Evolutionary conservation across 2,888 invertebrate genomes (phyloP).

Genomic region (Dexiosoma caninum): DNA sequence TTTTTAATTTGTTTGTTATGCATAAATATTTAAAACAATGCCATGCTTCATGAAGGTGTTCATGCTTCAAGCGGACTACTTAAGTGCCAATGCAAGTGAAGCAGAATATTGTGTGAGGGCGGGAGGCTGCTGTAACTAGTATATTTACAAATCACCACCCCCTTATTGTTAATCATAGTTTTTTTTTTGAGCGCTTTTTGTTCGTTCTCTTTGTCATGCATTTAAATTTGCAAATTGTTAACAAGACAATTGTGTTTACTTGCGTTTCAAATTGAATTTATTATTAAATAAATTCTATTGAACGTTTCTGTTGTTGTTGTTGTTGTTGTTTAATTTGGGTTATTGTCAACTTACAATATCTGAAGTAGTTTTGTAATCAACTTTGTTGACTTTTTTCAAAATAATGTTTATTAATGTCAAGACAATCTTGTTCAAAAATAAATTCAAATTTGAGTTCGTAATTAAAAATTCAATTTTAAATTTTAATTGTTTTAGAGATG

Average conservation of each 20-base stretch:
- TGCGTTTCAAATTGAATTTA: conserved; percentile 30
- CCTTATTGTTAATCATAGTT: no score
- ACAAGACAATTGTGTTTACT: conserved; percentile 13
- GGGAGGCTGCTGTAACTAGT: no score
- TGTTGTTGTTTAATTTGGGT: conserved; percentile 10
- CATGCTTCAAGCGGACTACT: no score
- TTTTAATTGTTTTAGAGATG: no score
- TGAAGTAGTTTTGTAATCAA: neutral
- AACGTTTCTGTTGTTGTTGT: neutral
- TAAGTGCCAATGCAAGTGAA: no score
- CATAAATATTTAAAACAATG: no score
- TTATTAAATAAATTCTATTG: conserved; percentile 35
- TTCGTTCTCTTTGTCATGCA: neutral
- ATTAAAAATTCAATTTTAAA: neutral
- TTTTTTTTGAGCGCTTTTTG: no score
- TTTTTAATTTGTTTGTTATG: no score
- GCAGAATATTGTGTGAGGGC: no score
- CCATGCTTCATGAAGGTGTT: no score
- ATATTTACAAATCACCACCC: no score
- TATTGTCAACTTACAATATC: conserved; percentile 6
- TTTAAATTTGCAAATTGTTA: conserved; percentile 12
- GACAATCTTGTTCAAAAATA: conserved; percentile 36
- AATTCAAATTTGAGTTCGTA: neutral
- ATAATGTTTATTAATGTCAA: conserved; percentile 44
- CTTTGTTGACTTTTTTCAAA: neutral